Percentiles rank a stretch among this genome's conserved stretches.
These are phyloP conservation scores for Sinhomidia bicolor DNA, from an alignment of 2,888 invertebrate genomes.

Conservation along the genomic window DNA sequence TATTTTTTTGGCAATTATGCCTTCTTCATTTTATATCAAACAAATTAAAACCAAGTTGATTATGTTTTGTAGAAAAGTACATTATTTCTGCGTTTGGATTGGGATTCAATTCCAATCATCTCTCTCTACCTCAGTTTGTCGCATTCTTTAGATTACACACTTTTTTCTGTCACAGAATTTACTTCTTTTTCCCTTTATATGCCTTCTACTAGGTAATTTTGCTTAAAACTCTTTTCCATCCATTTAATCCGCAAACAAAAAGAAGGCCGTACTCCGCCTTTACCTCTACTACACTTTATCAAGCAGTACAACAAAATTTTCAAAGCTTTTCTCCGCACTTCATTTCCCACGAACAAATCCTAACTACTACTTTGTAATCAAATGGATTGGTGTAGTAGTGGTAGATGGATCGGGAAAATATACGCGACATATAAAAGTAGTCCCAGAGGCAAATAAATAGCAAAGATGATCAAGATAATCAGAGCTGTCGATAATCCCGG, in stretches of 20 bases:
- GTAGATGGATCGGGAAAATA: no score
- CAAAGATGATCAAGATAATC: no score
- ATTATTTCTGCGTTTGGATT: slow-evolving; percentile 9
- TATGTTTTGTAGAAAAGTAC: slow-evolving; percentile 5
- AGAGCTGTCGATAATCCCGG: no score
- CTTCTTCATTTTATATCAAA: no score
- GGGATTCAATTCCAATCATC: slow-evolving; percentile 15
- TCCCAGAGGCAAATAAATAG: no score
- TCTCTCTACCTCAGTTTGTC: neutral
- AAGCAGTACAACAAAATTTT: neutral
- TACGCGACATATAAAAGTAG: no score
- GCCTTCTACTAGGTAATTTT: neutral
- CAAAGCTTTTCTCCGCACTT: neutral
- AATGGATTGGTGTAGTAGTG: no score
- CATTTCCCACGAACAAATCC: no score
- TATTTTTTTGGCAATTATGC: no score
- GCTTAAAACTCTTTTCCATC: neutral
- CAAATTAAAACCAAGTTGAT: slow-evolving; percentile 20
- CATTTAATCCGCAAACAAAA: neutral
- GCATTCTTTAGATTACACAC: neutral
- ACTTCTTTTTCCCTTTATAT: neutral
- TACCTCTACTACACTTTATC: no score
- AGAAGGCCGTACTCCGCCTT: no score
- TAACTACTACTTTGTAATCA: no score
- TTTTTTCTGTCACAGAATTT: neutral